phyloP scores from a whole-genome alignment of 2,888 invertebrate species.

The Eupithecia vulgata region DNA sequence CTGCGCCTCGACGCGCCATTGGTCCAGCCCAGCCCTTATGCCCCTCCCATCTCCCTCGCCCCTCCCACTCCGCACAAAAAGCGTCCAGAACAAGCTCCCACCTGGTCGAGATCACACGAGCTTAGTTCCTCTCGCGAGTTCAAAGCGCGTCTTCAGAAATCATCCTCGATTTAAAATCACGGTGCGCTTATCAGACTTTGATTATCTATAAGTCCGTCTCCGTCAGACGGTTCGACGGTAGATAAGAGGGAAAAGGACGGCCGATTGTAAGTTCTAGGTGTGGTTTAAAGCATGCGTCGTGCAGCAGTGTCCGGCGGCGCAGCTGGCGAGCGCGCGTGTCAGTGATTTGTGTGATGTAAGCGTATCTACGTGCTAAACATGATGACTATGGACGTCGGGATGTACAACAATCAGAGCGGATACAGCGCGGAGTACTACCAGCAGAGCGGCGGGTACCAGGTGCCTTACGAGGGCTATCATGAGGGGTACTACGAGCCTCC shows the following conservation, averaged over 20 bases:
- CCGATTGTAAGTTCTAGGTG: conserved; percentile 64
- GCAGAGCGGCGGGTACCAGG: conserved; percentile 73
- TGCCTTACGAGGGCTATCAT: conserved; percentile 75
- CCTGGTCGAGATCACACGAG: conserved; percentile 66
- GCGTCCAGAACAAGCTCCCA: conserved; percentile 61
- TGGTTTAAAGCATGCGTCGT: conserved; percentile 66
- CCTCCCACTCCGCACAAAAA: conserved; percentile 77
- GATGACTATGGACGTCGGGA: conserved; percentile 93
- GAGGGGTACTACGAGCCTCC: conserved; percentile 78
- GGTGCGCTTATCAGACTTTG: conserved; percentile 62
- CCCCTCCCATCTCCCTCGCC: conserved; percentile 79
- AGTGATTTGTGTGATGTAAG: conserved; percentile 76
- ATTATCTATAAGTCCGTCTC: conserved; percentile 65
- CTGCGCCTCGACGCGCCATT: conserved; percentile 54
- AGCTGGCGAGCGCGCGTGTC: conserved; percentile 74
- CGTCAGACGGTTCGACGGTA: conserved; percentile 46
- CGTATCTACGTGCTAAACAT: conserved; percentile 78
- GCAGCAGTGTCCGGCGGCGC: conserved; percentile 73
- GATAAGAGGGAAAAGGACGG: conserved; percentile 64
- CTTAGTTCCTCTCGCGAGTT: conserved; percentile 60
- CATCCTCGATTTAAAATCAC: conserved; percentile 61
- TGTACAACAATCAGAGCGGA: conserved; percentile 88
- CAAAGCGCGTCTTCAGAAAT: conserved; percentile 56
- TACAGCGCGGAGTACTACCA: conserved; percentile 82
- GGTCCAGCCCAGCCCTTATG: conserved; percentile 59